Conservation (phyloP, 2,113 vertebrate genomes). For the Toxotes jaculatrix region DNA sequence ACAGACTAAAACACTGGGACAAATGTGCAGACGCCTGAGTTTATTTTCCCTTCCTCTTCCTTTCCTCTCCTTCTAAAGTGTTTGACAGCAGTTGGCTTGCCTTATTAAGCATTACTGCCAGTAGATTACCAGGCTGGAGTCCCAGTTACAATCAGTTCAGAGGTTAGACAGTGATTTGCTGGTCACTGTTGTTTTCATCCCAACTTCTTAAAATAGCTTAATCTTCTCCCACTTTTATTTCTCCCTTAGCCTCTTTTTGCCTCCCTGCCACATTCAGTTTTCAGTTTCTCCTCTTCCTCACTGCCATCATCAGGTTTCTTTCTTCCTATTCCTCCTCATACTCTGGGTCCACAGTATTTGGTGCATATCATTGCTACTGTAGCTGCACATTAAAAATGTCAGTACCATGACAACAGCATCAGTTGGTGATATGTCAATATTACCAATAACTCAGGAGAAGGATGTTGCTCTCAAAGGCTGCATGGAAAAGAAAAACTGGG, state of each 20-base stretch:
- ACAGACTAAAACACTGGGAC: background rate
- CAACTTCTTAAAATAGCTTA: conserved; percentile 32
- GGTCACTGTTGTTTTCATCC: conserved; percentile 39
- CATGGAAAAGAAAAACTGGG: background rate
- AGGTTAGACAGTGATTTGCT: conserved; percentile 27
- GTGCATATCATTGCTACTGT: background rate
- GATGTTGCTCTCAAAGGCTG: background rate
- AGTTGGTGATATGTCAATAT: background rate
- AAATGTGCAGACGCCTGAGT: background rate
- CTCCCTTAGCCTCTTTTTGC: background rate
- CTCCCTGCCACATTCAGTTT: background rate
- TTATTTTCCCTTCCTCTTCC: background rate
- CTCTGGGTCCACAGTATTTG: no score
- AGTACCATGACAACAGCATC: background rate
- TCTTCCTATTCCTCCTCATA: no score
- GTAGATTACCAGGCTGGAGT: conserved; percentile 31
- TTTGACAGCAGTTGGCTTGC: conserved; percentile 25
- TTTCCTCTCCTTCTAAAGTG: background rate
- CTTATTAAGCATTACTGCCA: conserved; percentile 23
- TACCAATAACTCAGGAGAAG: background rate
- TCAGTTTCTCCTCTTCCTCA: background rate
- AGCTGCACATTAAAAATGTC: background rate
- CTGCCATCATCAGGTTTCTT: no score
- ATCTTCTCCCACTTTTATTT: conserved; percentile 33
- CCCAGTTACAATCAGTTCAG: conserved; percentile 21